phyloP scores from a whole-genome alignment of 53 echinoderm and acorn worm species.

The Echinarachnius parma region DNA sequence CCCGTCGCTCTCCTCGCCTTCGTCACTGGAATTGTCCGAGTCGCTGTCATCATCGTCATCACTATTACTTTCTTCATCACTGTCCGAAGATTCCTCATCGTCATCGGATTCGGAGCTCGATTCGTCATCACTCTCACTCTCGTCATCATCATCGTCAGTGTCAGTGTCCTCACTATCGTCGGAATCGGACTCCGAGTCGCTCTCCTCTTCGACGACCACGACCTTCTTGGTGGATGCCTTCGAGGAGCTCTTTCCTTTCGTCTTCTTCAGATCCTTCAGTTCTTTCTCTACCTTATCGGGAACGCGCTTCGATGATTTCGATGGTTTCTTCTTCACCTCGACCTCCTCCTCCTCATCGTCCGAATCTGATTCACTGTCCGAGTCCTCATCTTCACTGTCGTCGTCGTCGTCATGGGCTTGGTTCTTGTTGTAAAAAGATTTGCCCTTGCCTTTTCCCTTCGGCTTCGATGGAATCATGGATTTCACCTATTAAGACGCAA shows the following conservation, averaged over 20 bases:
- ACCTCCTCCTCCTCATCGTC: conserved; percentile 2
- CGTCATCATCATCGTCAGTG: background rate
- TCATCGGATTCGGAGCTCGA: background rate
- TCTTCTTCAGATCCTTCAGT: conserved; percentile 16
- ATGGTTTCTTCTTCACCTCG: too few relatives aligned
- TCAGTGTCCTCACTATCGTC: conserved; percentile 3
- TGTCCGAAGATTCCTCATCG: conserved; percentile 16
- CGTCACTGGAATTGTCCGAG: conserved; percentile 6
- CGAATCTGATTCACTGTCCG: conserved; percentile 4
- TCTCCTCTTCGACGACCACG: background rate
- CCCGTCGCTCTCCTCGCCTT: conserved; percentile 1
- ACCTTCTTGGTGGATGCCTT: conserved; percentile 19
- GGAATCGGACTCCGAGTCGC: conserved; percentile 28
- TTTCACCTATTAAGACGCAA: too few relatives aligned
- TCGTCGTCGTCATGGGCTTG: conserved; percentile 43
- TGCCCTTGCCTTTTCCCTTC: conserved; percentile 32
- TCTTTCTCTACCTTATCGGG: conserved; percentile 8
- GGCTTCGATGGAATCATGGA: conserved; percentile 17
- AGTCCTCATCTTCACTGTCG: conserved; percentile 3
- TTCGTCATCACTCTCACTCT: background rate
- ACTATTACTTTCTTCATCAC: conserved; percentile 10
- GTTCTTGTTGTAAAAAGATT: conserved; percentile 16
- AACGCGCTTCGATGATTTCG: background rate
- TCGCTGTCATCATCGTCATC: conserved; percentile 15
- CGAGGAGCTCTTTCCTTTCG: background rate